Evolutionary conservation across 1,140 invertebrate genomes (phyloP).

Genomic region (Drosophila pectinifera): DNA sequence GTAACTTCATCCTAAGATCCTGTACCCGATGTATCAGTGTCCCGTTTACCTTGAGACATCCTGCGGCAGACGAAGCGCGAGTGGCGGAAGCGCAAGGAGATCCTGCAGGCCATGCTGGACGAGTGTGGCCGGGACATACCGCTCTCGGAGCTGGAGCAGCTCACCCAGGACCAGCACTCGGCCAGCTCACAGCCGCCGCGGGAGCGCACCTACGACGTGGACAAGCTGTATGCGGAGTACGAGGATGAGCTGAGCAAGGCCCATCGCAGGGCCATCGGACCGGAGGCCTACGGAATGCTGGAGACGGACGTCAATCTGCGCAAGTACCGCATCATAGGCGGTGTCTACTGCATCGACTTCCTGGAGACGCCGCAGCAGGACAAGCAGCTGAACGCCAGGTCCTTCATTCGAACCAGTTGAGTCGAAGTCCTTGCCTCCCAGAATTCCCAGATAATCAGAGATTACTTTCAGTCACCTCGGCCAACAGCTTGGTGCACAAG

Average conservation of each 20-base stretch:
- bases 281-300: slow-evolving; percentile 69
- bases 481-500: slow-evolving; percentile 88
- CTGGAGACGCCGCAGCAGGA: slow-evolving; percentile 88
- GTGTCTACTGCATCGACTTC: slow-evolving; percentile 88
- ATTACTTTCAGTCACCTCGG: slow-evolving; percentile 88
- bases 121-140: slow-evolving; percentile 67
- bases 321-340: slow-evolving; percentile 88
- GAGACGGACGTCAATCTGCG: slow-evolving; percentile 88
- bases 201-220: slow-evolving; percentile 73
- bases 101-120: slow-evolving; percentile 76
- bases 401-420: slow-evolving; percentile 78
- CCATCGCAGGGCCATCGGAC: slow-evolving; percentile 74
- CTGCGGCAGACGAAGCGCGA: slow-evolving; percentile 77
- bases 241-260: slow-evolving; percentile 83
- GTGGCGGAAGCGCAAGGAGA: slow-evolving; percentile 84
- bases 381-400: slow-evolving; percentile 82
- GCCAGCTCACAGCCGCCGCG: slow-evolving; percentile 53
- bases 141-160: slow-evolving; percentile 61
- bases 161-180: slow-evolving; percentile 71
- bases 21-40: no score
- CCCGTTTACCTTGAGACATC: no score
- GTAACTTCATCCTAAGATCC: no score
- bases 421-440: background rate
- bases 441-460: no score
- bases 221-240: slow-evolving; percentile 82